Percentiles rank a stretch among this genome's conserved stretches.
These are phyloP conservation scores for Euwallacea similis DNA, from an alignment of 1,140 invertebrate genomes.

Conservation along the genomic window DNA sequence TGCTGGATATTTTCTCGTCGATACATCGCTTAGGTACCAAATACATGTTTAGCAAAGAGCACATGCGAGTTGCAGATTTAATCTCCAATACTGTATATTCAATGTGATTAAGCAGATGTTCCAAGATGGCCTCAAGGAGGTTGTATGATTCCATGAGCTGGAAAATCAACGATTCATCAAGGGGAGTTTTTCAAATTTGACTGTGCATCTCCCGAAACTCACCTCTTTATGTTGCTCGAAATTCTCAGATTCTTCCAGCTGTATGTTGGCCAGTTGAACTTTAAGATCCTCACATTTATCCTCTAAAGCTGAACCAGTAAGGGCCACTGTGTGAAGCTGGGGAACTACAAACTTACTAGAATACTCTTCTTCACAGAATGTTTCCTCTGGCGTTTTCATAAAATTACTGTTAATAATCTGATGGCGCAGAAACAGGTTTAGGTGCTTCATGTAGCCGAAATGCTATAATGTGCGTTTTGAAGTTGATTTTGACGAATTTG, in stretches of 20 bases:
- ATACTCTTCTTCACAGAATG: slow-evolving; percentile 23
- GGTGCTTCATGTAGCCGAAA: slow-evolving; percentile 26
- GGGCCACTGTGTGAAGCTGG: slow-evolving; percentile 7
- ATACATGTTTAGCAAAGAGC: slow-evolving; percentile 34
- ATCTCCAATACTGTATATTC: slow-evolving; percentile 42
- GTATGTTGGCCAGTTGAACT: slow-evolving; percentile 34
- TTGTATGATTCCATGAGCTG: slow-evolving; percentile 37
- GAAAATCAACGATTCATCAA: neutral
- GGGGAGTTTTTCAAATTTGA: neutral
- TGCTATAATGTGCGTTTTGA: too few relatives aligned
- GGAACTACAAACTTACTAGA: slow-evolving; percentile 3
- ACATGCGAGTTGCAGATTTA: slow-evolving; percentile 38
- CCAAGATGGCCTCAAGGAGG: slow-evolving; percentile 38
- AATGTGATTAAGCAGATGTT: slow-evolving; percentile 42
- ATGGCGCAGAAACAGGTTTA: slow-evolving; percentile 41
- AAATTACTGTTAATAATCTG: slow-evolving; percentile 36
- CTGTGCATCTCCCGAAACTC: neutral
- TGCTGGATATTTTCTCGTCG: slow-evolving; percentile 29
- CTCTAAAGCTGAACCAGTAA: slow-evolving; percentile 6
- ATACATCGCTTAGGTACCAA: slow-evolving; percentile 32
- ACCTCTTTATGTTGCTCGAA: slow-evolving; percentile 36
- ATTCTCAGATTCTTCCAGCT: slow-evolving; percentile 38
- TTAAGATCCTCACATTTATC: slow-evolving; percentile 38
- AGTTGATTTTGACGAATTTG: too few relatives aligned
- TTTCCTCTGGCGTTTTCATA: slow-evolving; percentile 19